Conservation (phyloP, 2,113 vertebrate species). For the Oryzias curvinotus region DNA sequence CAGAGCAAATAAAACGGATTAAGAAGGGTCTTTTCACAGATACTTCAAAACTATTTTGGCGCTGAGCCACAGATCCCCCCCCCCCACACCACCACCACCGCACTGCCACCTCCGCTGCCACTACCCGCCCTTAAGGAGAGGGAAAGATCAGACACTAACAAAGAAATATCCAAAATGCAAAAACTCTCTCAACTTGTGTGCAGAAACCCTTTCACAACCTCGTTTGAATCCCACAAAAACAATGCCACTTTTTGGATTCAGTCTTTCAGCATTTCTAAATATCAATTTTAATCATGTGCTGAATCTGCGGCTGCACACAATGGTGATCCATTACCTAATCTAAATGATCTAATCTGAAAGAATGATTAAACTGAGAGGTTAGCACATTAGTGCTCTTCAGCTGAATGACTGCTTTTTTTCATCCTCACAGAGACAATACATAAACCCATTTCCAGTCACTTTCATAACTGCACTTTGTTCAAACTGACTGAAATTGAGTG, state of each 20-base stretch:
- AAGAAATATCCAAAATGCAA: conserved; percentile 44
- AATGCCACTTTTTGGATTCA: no score
- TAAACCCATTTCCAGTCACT: conserved; percentile 19
- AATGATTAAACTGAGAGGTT: conserved; percentile 4
- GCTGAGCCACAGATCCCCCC: conserved; percentile 54
- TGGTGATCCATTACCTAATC: conserved; percentile 6
- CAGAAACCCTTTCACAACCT: not conserved
- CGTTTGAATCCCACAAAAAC: no score
- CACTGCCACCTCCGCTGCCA: no score
- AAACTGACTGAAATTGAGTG: conserved; percentile 35
- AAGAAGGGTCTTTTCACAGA: conserved; percentile 80
- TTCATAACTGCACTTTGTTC: conserved; percentile 16
- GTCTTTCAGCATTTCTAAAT: conserved; percentile 2
- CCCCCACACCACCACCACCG: not conserved
- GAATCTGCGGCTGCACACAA: not conserved
- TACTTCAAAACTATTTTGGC: conserved; percentile 77
- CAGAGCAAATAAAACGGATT: conserved; percentile 82
- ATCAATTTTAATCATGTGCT: not conserved
- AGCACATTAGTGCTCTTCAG: conserved; percentile 13
- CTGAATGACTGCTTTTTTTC: conserved; percentile 37
- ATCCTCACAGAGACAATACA: conserved; percentile 12
- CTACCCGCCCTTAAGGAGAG: conserved; percentile 24
- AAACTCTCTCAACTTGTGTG: not conserved
- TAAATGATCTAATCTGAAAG: conserved; percentile 1
- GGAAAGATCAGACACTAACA: conserved; percentile 51